A percentile compares a stretch with the other conserved stretches of the same genome.
These are phyloP conservation scores for Neoarius graeffei DNA, from an alignment of 2,113 vertebrate species.

Conservation along the genomic window DNA sequence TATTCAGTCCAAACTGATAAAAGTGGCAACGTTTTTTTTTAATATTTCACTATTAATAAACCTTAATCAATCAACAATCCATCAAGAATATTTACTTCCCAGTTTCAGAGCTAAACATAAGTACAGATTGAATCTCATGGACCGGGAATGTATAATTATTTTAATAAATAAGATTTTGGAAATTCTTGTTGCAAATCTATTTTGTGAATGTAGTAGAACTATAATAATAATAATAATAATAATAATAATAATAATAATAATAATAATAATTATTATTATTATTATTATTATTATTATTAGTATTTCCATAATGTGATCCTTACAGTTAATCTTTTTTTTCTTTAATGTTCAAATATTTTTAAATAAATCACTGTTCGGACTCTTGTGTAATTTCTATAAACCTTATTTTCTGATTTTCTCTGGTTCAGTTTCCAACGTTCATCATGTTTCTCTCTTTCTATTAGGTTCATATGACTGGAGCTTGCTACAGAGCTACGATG, in stretches of 20 bases:
- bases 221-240: too few species aligned
- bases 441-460: constrained; percentile 32
- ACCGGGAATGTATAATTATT: background rate
- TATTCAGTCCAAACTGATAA: background rate
- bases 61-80: background rate
- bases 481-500: constrained; percentile 79
- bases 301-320: background rate
- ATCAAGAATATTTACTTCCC: background rate
- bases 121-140: too few species aligned
- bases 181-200: background rate
- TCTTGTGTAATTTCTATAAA: background rate
- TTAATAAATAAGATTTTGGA: background rate
- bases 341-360: too few species aligned
- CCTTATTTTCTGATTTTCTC: background rate
- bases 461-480: constrained; percentile 85
- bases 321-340: background rate
- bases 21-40: background rate
- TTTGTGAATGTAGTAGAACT: background rate
- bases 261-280: background rate
- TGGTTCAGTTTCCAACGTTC: background rate
- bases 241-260: too few species aligned
- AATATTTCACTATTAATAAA: background rate
- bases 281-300: background rate
- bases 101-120: background rate
- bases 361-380: background rate